Percentiles rank a stretch among this genome's conserved stretches.
These are phyloP conservation scores for Enteromius argenteus DNA, from an alignment of 2,797 vertebrate genomes.

Conservation along the genomic window DNA sequence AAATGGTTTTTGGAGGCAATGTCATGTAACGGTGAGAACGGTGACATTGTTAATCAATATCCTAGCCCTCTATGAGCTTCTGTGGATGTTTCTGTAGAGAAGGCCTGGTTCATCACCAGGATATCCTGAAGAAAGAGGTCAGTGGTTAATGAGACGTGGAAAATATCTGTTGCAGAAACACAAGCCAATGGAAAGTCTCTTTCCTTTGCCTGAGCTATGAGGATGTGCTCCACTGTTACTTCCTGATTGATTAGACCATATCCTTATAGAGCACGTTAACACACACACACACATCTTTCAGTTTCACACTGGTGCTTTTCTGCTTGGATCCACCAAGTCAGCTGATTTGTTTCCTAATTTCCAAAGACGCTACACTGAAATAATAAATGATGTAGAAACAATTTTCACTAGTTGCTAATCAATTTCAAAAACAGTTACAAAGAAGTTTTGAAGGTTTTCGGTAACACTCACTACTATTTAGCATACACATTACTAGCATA, in stretches of 20 bases:
- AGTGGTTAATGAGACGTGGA: slow-evolving; percentile 38
- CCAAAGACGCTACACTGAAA: not conserved
- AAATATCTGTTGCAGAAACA: slow-evolving; percentile 16
- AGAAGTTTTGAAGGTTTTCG: not conserved
- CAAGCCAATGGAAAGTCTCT: slow-evolving; percentile 18
- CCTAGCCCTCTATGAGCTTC: not conserved
- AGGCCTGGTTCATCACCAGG: slow-evolving; percentile 23
- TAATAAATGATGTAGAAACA: not conserved
- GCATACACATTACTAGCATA: not conserved
- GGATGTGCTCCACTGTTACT: slow-evolving; percentile 48
- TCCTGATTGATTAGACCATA: slow-evolving; percentile 53
- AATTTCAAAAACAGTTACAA: not conserved
- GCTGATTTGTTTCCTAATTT: slow-evolving; percentile 1
- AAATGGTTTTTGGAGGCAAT: not conserved
- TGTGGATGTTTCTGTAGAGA: not conserved
- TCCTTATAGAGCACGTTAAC: slow-evolving; percentile 41
- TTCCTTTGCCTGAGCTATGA: slow-evolving; percentile 31
- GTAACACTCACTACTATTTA: not conserved
- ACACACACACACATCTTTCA: slow-evolving; percentile 51
- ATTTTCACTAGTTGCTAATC: not conserved
- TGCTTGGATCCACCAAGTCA: not conserved
- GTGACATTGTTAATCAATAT: not conserved
- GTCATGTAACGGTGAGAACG: not conserved
- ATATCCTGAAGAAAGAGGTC: slow-evolving; percentile 48
- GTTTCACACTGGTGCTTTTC: slow-evolving; percentile 31